Evolutionary conservation across 2,888 invertebrate species (phyloP).

Genomic region (Agrotis puta): DNA sequence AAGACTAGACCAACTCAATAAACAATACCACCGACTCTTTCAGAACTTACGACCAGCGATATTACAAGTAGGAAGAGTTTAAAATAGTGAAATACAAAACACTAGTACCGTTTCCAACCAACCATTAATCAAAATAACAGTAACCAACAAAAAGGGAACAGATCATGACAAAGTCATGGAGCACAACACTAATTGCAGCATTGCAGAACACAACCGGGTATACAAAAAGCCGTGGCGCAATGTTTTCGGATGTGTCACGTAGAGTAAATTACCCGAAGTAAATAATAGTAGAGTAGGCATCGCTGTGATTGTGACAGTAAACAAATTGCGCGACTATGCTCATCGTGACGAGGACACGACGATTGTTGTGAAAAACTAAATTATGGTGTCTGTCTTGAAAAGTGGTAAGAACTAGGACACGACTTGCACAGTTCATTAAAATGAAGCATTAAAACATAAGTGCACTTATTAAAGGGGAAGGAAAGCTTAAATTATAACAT

Average conservation of each 20-base stretch:
- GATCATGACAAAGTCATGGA: conserved; percentile 39
- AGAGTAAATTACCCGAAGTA: conserved; percentile 70
- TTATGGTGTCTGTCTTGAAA: conserved; percentile 20
- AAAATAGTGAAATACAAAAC: conserved; percentile 28
- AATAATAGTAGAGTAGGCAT: conserved; percentile 65
- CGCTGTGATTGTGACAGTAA: conserved; percentile 74
- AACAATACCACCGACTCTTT: not conserved
- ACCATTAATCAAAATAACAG: conserved; percentile 43
- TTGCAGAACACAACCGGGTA: conserved; percentile 46
- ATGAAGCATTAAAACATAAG: not conserved
- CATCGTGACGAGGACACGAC: conserved; percentile 54
- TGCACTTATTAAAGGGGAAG: not conserved
- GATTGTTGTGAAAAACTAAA: conserved; percentile 64
- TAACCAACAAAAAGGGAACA: conserved; percentile 35
- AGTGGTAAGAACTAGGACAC: not conserved
- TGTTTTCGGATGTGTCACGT: conserved; percentile 75
- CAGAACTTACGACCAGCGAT: conserved; percentile 3
- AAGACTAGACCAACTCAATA: not conserved
- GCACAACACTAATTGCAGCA: conserved; percentile 52
- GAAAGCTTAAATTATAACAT: not conserved
- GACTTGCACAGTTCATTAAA: not conserved
- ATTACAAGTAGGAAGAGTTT: conserved; percentile 8
- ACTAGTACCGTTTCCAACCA: conserved; percentile 4
- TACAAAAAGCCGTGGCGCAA: conserved; percentile 66
- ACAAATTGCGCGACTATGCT: conserved; percentile 66